These are phyloP conservation scores for Mythimna albipuncta DNA, from an alignment of 2,888 invertebrate genomes.

Conservation along the genomic window DNA sequence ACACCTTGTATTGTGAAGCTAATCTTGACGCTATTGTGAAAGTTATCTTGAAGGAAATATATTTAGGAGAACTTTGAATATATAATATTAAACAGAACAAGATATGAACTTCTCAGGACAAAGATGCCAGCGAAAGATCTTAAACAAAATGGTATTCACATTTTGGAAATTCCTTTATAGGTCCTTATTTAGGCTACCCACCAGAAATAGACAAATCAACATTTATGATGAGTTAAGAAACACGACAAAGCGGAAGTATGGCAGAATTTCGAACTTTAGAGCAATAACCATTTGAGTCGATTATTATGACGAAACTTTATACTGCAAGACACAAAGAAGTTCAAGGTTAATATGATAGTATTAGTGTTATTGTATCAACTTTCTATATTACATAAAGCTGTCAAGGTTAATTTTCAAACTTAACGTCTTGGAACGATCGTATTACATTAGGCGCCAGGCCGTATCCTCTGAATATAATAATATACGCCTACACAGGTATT, in stretches of 20 bases:
- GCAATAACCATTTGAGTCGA: conserved; percentile 4
- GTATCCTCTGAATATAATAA: conserved; percentile 21
- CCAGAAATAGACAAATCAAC: background rate
- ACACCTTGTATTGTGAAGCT: conserved; percentile 51
- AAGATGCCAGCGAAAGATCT: background rate
- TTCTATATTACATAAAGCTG: conserved; percentile 20
- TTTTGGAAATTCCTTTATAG: background rate
- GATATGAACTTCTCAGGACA: conserved; percentile 25
- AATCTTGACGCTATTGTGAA: conserved; percentile 33
- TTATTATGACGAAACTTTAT: conserved; percentile 20
- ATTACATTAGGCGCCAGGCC: conserved; percentile 40
- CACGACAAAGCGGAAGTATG: background rate
- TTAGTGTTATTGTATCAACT: conserved; percentile 32
- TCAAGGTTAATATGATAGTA: conserved; percentile 42
- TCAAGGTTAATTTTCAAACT: conserved; percentile 31
- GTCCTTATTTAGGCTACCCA: conserved; percentile 1
- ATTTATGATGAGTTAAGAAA: background rate
- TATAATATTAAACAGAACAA: conserved; percentile 16
- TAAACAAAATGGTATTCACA: conserved; percentile 2
- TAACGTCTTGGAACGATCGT: conserved; percentile 25
- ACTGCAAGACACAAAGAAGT: conserved; percentile 15
- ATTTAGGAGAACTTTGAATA: conserved; percentile 8
- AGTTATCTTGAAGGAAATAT: conserved; percentile 31
- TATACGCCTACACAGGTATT: conserved; percentile 8
- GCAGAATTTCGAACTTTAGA: conserved; percentile 8